A percentile compares a stretch with the other conserved stretches of the same genome.
Evolutionary conservation across 2,797 vertebrate species (phyloP).

Genomic region (Acropternis orthonyx): DNA sequence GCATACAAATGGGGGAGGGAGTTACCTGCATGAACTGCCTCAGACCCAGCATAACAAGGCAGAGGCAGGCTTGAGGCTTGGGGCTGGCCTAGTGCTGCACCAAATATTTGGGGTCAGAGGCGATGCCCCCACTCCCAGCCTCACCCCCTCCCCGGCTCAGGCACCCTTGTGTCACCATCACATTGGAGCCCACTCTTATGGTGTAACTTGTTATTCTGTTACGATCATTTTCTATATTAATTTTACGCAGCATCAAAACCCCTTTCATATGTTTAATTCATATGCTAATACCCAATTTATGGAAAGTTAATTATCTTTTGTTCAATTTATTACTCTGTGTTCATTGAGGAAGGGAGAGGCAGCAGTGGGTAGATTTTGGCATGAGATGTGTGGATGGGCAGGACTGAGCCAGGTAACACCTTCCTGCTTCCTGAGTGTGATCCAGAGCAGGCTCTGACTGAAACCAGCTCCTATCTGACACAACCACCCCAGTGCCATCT

Average conservation of each 20-base stretch:
- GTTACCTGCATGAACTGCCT: background rate
- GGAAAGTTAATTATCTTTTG: slow-evolving; percentile 70
- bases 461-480: fast-evolving
- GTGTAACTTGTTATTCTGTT: slow-evolving; percentile 45
- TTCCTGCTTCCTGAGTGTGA: fast-evolving
- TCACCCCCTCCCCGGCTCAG: background rate
- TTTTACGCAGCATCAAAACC: slow-evolving; percentile 50
- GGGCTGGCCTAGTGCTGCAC: background rate
- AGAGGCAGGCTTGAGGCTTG: background rate
- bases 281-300: slow-evolving; percentile 67
- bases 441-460: background rate
- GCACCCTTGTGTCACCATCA: background rate
- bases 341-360: background rate
- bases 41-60: fast-evolving
- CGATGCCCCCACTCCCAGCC: fast-evolving
- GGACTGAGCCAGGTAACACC: background rate
- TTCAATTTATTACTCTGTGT: slow-evolving; percentile 11
- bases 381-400: background rate
- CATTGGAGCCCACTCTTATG: background rate
- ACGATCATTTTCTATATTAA: slow-evolving; percentile 54
- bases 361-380: background rate
- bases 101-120: background rate
- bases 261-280: slow-evolving; percentile 73
- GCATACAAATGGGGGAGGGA: background rate
- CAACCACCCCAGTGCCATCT: background rate